Evolutionary conservation across 2,797 vertebrate species (phyloP).

Genomic region (Toxotes lorentzi): DNA sequence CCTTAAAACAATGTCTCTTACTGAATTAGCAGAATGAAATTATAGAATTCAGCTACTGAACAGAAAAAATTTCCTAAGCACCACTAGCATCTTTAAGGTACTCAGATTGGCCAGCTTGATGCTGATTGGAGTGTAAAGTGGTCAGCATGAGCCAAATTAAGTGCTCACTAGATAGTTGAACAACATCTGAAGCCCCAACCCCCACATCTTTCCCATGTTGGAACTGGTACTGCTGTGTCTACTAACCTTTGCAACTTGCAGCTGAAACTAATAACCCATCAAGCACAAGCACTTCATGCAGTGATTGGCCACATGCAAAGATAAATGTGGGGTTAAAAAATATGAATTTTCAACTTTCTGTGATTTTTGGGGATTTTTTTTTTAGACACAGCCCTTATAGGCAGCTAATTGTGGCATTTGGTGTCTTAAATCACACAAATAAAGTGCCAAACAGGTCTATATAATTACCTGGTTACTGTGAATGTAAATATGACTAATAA

Average conservation of each 20-base stretch:
- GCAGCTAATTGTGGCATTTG: too few relatives aligned
- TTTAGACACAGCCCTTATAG: too few relatives aligned
- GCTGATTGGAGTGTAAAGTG: constrained; percentile 5
- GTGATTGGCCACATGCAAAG: too few relatives aligned
- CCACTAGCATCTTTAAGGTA: constrained; percentile 5
- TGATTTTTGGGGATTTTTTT: too few relatives aligned
- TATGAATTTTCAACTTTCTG: too few relatives aligned
- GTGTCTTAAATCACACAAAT: too few relatives aligned
- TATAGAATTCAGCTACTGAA: not conserved
- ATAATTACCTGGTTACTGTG: not conserved
- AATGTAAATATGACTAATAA: not conserved
- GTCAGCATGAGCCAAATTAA: not conserved
- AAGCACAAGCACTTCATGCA: too few relatives aligned
- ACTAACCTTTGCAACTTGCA: too few relatives aligned
- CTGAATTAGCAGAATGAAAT: not conserved
- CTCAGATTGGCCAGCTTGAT: not conserved
- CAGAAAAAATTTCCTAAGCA: constrained; percentile 1
- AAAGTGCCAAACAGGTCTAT: not conserved
- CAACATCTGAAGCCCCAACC: not conserved
- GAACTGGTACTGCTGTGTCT: too few relatives aligned
- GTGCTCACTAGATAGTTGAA: not conserved
- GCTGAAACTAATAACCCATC: too few relatives aligned
- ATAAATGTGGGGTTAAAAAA: too few relatives aligned
- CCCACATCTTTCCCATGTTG: too few relatives aligned
- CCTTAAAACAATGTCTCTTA: not conserved